Base-by-base conservation (phyloP, 2,113 vertebrate species). In the Trinectes maculatus region DNA sequence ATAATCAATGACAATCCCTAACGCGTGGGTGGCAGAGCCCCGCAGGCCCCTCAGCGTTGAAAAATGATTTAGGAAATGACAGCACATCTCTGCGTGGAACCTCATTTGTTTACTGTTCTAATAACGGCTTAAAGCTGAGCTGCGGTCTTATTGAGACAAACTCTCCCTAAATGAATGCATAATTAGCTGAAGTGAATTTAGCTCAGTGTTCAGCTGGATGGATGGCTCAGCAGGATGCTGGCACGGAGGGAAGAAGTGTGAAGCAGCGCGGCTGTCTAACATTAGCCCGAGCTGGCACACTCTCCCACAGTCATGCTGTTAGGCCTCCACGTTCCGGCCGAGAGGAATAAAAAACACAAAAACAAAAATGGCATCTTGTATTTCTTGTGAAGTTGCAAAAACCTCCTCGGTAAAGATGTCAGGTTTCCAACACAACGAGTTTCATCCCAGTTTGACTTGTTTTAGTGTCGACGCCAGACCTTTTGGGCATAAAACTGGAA, bases 1-100 rank as follows among this genome's bases (percentile, higher is more conserved):
- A 71, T 76, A 74, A 87, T 84, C 80, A 81, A 79, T 87, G 80
- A 51, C 42, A 56, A 39, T 60, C 24, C 43, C 36, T 47, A 11
- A 28, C 29, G 57, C 54, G 76, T 76, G 68, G 48, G 76, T 53
- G 13, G 60, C 24, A 5, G 18, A 55, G 57, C 71, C 78, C 77
- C 21, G 46, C 43, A 34, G 82, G 31, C 25, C 18, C 13, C 3
- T 12, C n/a, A 2, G 44, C 2, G 16, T 21, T 79, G 79, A 79
- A 46, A 77, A 85, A 85, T 52, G 42, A 86, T 63, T 39, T 33
- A 8, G 3, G 19, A 76, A 26, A 43, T 66, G 71, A 66, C 67
- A 31, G 40, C 31, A 26, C 34, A 49, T 75, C 74, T 81, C 56
- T 43, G 62, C 48, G 34, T 66, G 43, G 48, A 77, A 76, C 62